phyloP scores from a whole-genome alignment of 2,113 vertebrate species.

The Petaurus breviceps region DNA sequence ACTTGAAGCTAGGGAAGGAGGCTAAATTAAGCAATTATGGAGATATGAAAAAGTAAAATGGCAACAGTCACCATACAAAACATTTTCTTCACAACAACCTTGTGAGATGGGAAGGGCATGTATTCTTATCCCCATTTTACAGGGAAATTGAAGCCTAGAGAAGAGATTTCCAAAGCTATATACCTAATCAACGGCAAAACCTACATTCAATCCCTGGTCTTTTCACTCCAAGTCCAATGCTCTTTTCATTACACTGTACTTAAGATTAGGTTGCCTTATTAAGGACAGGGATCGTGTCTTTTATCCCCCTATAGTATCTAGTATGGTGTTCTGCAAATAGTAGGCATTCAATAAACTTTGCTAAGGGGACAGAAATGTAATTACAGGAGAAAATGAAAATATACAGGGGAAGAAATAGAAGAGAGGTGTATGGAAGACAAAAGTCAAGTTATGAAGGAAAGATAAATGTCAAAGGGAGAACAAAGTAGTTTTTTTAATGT shows the following conservation, averaged over 20 bases:
- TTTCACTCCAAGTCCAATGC: background rate
- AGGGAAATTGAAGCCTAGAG: background rate
- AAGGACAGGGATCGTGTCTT: background rate
- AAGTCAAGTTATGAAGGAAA: conserved; percentile 22
- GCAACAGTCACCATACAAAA: background rate
- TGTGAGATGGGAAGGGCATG: background rate
- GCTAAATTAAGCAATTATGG: conserved; percentile 1
- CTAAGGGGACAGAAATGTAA: background rate
- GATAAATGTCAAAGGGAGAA: conserved; percentile 6
- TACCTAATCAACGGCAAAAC: background rate
- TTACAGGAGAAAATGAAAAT: conserved; percentile 3
- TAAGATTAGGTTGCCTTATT: background rate
- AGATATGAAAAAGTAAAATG: conserved; percentile 37
- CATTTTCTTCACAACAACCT: background rate
- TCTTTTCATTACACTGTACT: background rate
- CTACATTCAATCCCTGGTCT: background rate
- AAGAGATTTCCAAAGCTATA: background rate
- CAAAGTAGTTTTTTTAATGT: conserved; percentile 20
- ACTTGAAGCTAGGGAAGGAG: conserved; percentile 34
- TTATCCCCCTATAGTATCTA: background rate
- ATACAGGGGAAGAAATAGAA: background rate
- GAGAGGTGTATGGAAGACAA: conserved; percentile 23
- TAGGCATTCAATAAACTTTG: background rate
- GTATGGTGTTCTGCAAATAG: background rate
- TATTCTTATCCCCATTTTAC: background rate